A percentile compares a stretch with the other conserved stretches of the same genome.
Conservation (phyloP, 2,888 invertebrate species). For the Drosophila planitibia region DNA sequence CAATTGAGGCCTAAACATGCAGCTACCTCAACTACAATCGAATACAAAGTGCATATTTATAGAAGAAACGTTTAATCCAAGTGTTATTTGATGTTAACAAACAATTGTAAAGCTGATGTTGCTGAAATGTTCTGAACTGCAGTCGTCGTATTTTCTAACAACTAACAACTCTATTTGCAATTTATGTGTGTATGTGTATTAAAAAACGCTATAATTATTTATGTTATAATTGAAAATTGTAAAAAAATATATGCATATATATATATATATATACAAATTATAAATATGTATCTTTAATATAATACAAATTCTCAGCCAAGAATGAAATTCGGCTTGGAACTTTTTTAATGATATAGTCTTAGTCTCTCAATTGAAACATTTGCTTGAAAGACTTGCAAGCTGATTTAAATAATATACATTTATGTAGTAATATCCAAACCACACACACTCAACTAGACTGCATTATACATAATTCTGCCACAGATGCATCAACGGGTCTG, state of each 20-base stretch:
- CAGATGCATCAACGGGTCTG: constrained; percentile 32
- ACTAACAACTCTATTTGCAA: constrained; percentile 48
- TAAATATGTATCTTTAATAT: neutral
- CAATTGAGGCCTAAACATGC: constrained; percentile 63
- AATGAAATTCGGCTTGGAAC: neutral
- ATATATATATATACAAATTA: neutral
- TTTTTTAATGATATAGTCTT: neutral
- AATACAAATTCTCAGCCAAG: neutral
- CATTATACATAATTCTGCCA: constrained; percentile 30
- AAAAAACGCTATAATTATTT: constrained; percentile 42
- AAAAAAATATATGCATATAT: constrained; percentile 10
- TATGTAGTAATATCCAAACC: constrained; percentile 11
- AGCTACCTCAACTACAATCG: constrained; percentile 59
- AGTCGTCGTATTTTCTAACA: constrained; percentile 72
- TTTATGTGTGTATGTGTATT: constrained; percentile 80
- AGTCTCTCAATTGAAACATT: neutral
- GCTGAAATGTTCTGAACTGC: constrained; percentile 80
- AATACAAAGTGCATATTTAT: constrained; percentile 68
- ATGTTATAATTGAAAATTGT: constrained; percentile 16
- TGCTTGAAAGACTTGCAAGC: neutral
- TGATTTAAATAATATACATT: constrained; percentile 6
- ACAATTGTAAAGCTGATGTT: constrained; percentile 68
- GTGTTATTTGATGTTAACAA: constrained; percentile 35
- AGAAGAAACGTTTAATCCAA: constrained; percentile 45
- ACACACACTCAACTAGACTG: constrained; percentile 6